Conservation (phyloP, 2,797 vertebrate genomes). For the Thamnophis elegans region DNA sequence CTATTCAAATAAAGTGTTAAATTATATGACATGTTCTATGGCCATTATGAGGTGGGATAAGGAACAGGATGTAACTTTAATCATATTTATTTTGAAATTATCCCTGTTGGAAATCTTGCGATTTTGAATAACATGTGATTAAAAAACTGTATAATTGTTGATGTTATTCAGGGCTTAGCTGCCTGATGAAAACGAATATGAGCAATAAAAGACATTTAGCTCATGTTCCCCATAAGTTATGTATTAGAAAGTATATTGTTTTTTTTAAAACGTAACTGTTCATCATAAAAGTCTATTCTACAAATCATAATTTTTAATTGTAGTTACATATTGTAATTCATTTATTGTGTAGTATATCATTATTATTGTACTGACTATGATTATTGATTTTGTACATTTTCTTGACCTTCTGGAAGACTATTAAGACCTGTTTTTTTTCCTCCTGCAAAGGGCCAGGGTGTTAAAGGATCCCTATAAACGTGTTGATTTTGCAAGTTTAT, state of each 20-base stretch:
- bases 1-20: slow-evolving; percentile 36
- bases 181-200: slow-evolving; percentile 29
- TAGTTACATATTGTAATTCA: not conserved
- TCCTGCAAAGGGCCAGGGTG: not conserved
- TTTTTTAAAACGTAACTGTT: not conserved
- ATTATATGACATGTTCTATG: slow-evolving; percentile 48
- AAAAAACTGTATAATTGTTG: not conserved
- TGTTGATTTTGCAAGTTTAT: not conserved
- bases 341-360: not conserved
- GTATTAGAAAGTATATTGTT: slow-evolving; percentile 25
- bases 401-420: not conserved
- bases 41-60: slow-evolving; percentile 51
- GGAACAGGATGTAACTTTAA: not conserved
- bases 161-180: slow-evolving; percentile 1
- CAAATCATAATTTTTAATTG: slow-evolving; percentile 12
- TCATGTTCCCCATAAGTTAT: slow-evolving; percentile 40
- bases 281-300: slow-evolving; percentile 24
- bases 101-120: not conserved
- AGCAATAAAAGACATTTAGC: slow-evolving; percentile 23
- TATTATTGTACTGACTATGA: not conserved
- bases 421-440: not conserved
- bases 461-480: not conserved
- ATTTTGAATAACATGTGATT: not conserved
- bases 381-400: not conserved
- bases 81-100: not conserved